Evolutionary conservation across 2,113 vertebrate species (phyloP).

Genomic region (Nesogale talazaci): DNA sequence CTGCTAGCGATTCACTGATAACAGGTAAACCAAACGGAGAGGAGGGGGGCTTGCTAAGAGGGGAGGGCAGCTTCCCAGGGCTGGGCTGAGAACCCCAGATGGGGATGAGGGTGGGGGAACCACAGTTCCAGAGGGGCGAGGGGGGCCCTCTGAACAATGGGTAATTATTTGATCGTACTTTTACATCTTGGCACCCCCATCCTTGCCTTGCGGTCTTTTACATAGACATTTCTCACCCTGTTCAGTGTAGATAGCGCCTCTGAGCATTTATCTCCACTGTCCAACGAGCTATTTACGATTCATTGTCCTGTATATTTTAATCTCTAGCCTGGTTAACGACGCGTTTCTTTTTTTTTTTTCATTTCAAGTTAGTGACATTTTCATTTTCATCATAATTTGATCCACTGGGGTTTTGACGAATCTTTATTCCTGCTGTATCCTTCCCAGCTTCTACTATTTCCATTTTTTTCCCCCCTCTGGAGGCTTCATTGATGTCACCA

Average conservation of each 20-base stretch:
- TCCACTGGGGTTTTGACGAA: background rate
- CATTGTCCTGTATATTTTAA: slow-evolving; percentile 31
- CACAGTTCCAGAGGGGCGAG: background rate
- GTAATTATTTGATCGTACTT: background rate
- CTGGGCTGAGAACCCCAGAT: background rate
- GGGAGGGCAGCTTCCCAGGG: background rate
- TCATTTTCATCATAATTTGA: slow-evolving; percentile 53
- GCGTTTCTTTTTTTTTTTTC: no score
- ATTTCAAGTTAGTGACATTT: background rate
- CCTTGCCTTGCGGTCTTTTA: background rate
- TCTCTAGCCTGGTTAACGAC: background rate
- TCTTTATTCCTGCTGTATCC: background rate
- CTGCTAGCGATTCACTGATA: slow-evolving; percentile 32
- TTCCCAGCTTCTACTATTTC: background rate
- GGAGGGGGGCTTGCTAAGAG: slow-evolving; percentile 37
- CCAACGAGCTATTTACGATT: slow-evolving; percentile 25
- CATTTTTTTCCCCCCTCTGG: background rate
- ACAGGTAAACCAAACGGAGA: slow-evolving; percentile 70
- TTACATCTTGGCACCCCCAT: background rate
- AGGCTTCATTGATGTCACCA: background rate
- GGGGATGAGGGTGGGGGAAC: background rate
- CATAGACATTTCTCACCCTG: slow-evolving; percentile 19
- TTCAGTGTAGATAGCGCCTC: slow-evolving; percentile 13
- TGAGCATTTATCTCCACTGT: slow-evolving; percentile 3
- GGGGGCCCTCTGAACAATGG: slow-evolving; percentile 61